Evolutionary conservation across 1,140 invertebrate genomes (phyloP), one percentile per base, ranked within the genome.

Genomic region (Aphelinus atriplicis): DNA sequence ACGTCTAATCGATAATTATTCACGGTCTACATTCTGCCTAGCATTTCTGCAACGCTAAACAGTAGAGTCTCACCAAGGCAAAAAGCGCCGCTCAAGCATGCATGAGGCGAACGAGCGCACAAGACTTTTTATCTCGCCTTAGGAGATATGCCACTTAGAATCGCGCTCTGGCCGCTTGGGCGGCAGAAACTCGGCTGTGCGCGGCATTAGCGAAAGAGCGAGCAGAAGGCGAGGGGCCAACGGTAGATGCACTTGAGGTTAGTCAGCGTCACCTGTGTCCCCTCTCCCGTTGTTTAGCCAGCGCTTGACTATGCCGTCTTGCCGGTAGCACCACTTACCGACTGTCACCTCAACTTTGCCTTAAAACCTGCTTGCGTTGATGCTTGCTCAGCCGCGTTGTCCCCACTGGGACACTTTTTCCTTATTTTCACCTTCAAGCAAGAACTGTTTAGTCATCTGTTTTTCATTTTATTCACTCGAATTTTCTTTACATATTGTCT

Each of bases 231-330:
- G 55, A 53, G 51, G 56, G 51, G n/a, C 51, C n/a, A 58, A n/a
- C 57, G 57, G 77, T 77, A 80, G 78, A 75, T 80, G 81, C 80
- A 81, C 81, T 83, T 73, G 82, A 80, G 80, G 77, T 75, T 78
- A 82, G 78, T 81, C 80, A 82, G 80, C 81, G 81, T 84, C 82
- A 83, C 83, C 82, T 83, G 81, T 81, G 83, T 80, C 83, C 81
- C 81, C 55, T 58, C 43, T 80, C 78, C 73, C 77, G 80, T 80
- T 84, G 80, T 82, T 84, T 83, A 83, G 80, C 80, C 79, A 81
- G 73, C 76, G 72, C 82, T 84, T 81, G 76, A 82, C 81, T 81
- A 26, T 26, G 77, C 74, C 79, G 76, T 51, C 78, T 80, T 61
- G 55, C 26, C 68, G 66, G 55, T 78, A 68, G 78, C 60, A 77